phyloP scores from a whole-genome alignment of 2,113 vertebrate species.

The Coregonus clupeaformis region DNA sequence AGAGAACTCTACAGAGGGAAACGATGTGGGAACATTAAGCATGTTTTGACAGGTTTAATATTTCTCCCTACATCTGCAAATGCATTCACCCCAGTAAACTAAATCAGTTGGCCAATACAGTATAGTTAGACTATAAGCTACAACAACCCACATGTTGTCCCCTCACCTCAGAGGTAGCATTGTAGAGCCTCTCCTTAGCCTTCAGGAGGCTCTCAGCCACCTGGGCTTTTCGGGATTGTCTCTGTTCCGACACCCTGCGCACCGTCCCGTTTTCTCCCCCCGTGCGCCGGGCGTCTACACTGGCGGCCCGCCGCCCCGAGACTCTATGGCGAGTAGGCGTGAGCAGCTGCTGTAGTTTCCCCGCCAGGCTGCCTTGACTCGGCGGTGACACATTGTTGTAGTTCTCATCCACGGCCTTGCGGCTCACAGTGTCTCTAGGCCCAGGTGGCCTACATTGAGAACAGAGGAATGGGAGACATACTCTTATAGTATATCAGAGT shows the following conservation, averaged over 20 bases:
- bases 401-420: conserved; percentile 67
- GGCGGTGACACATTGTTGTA: conserved; percentile 69
- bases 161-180: conserved; percentile 85
- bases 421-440: conserved; percentile 30
- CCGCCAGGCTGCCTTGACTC: conserved; percentile 76
- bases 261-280: conserved; percentile 17
- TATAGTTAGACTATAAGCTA: neutral
- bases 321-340: conserved; percentile 77
- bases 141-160: neutral
- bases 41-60: neutral
- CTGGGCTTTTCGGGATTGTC: conserved; percentile 72
- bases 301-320: conserved; percentile 57
- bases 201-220: conserved; percentile 76
- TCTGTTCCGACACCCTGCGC: conserved; percentile 68
- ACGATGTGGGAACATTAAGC: neutral
- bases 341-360: conserved; percentile 87
- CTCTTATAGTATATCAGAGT: neutral
- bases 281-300: conserved; percentile 62
- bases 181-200: conserved; percentile 83
- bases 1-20: conserved; percentile 79
- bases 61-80: neutral
- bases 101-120: neutral
- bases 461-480: neutral
- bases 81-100: neutral
- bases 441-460: conserved; percentile 36